Conservation (phyloP, 2,888 invertebrate species). For the Cenopis cana region DNA sequence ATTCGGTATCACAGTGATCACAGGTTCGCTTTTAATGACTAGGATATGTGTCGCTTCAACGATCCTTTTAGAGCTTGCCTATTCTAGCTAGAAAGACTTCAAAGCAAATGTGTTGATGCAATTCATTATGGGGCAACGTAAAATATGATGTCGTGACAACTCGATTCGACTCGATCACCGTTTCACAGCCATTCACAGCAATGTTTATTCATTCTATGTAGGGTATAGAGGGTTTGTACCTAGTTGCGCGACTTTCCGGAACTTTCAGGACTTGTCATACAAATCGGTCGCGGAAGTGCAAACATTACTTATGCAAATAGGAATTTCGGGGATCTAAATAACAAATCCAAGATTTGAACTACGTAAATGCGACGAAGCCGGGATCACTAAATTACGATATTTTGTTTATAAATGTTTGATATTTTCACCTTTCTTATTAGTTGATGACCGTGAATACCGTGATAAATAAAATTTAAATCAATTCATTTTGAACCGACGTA, state of each 20-base stretch:
- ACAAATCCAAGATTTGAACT: not conserved
- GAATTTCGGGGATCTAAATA: not conserved
- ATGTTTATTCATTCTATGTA: too few species aligned
- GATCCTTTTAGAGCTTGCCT: not conserved
- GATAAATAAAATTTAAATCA: not conserved
- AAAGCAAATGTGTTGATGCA: slow-evolving; percentile 13
- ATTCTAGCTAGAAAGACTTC: not conserved
- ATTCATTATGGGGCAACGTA: slow-evolving; percentile 31
- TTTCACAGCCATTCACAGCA: not conserved
- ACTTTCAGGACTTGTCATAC: too few species aligned
- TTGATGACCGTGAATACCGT: not conserved
- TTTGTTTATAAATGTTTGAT: too few species aligned
- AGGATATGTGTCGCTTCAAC: not conserved
- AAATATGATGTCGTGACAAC: slow-evolving; percentile 18
- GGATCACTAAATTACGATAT: too few species aligned
- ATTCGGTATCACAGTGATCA: too few species aligned
- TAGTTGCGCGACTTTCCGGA: too few species aligned
- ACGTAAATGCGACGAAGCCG: not conserved
- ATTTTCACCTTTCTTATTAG: too few species aligned
- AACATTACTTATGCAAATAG: not conserved
- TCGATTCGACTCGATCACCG: slow-evolving; percentile 6
- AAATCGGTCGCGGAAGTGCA: too few species aligned
- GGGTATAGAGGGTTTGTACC: too few species aligned
- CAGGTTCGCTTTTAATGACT: not conserved
- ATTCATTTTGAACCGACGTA: too few species aligned